Base-by-base conservation (phyloP, 2,797 vertebrate genomes). In the Otolemur crassicaudatus region DNA sequence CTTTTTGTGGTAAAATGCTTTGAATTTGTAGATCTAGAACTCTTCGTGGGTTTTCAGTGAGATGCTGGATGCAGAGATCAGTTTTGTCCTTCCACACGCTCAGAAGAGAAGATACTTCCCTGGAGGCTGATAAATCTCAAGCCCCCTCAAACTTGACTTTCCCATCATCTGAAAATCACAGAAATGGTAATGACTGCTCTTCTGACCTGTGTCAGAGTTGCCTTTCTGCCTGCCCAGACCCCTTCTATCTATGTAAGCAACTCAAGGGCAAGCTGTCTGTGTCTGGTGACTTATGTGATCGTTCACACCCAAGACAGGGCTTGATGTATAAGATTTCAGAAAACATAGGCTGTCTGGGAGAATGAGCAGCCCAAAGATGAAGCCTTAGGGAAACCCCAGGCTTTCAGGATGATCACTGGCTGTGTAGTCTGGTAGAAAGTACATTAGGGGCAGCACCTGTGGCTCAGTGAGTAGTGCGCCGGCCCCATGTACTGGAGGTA, bases 31-130 rank as follows among this genome's bases (percentile, higher is more conserved):
- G 56, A 53, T 56, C 14, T 1, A 83, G 63, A 73, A 65, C 77
- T 84, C 29, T 76, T 56, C 34, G 3, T 29, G 31, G 43, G 14
- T 95, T 97, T 95, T 76, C 73, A 86, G 13, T 86, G 22, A 87
- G 14, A 23, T 87, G 25, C 56, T 80, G 27, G 43, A 43, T 25
- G 16, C n/a, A 31, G 80, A 70, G 16, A 56, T 65, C 22, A 37
- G 16, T 65, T 81, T 63, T 77, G 60, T 76, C 22, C 34, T 79
- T 91, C 4, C 37, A 77, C 17, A 25, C 11, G 49, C 11, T 82
- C 65, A 53, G 75, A 85, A 3, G 76, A 85, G 46, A 25, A 5
- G 46, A 0, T 10, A 14, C 70, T 92, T 90, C 58, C 37, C 43
- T 81, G 53, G 63, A 9, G 12, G 60, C 22, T 11, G 46, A 85